These are phyloP conservation scores for Xerus rutilus DNA, from an alignment of 2,797 vertebrate species.

Conservation along the genomic window DNA sequence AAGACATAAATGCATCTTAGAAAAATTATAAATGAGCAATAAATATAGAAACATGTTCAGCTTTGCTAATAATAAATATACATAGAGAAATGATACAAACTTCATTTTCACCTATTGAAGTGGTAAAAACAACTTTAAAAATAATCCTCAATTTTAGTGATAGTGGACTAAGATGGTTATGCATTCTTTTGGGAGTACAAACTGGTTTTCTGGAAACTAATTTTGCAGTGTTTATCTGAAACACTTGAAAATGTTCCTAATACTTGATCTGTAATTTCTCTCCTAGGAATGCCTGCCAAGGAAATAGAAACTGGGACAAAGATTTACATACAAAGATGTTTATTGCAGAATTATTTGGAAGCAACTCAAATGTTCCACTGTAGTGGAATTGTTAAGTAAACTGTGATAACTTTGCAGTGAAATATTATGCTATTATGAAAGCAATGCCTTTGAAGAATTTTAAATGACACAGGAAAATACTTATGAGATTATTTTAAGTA, in stretches of 20 bases:
- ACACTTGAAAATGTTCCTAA: constrained; percentile 50
- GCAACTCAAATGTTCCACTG: constrained; percentile 36
- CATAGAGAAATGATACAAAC: not conserved
- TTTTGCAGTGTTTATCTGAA: constrained; percentile 26
- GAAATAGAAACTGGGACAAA: constrained; percentile 58
- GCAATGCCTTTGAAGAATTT: constrained; percentile 68
- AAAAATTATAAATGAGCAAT: not conserved
- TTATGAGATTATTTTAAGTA: constrained; percentile 30
- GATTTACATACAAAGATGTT: constrained; percentile 63
- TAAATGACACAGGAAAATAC: constrained; percentile 52
- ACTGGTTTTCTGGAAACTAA: constrained; percentile 55
- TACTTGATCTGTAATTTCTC: constrained; percentile 57
- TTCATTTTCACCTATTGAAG: not conserved
- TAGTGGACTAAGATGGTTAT: not conserved
- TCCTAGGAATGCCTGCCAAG: constrained; percentile 57
- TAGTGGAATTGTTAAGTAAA: constrained; percentile 40
- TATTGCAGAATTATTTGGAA: constrained; percentile 69
- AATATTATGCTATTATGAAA: constrained; percentile 54
- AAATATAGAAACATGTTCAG: not conserved
- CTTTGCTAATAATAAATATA: constrained; percentile 26
- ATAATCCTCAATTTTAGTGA: not conserved
- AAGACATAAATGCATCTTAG: not conserved
- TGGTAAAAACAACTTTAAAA: constrained; percentile 35
- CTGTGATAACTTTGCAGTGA: not conserved
- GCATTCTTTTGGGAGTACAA: not conserved